phyloP scores from a whole-genome alignment of 2,797 vertebrate genomes.

The Gouania willdenowi region DNA sequence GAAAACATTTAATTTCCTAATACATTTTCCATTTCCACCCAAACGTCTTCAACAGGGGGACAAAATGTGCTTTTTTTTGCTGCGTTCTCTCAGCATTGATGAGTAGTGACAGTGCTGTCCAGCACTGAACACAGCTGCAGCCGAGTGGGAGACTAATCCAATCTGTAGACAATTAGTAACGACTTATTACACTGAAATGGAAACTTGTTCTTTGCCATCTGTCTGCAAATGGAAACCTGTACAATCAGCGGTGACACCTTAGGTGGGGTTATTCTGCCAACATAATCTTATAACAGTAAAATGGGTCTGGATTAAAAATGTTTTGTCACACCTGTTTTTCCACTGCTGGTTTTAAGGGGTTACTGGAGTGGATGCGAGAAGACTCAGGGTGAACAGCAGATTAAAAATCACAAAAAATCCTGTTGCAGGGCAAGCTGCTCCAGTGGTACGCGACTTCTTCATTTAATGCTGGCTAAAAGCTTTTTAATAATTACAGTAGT shows the following conservation, averaged over 20 bases:
- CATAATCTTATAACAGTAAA: too few species aligned
- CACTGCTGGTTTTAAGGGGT: too few species aligned
- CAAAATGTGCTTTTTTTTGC: conserved; percentile 23
- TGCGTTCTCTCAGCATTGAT: conserved; percentile 16
- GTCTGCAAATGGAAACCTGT: conserved; percentile 27
- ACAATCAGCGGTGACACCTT: conserved; percentile 19
- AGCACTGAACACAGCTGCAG: conserved; percentile 26
- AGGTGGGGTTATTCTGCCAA: too few species aligned
- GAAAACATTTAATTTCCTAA: conserved; percentile 12
- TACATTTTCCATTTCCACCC: too few species aligned
- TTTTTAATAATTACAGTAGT: conserved; percentile 78
- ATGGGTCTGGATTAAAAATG: too few species aligned
- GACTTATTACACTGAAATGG: conserved; percentile 66
- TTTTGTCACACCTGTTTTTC: too few species aligned
- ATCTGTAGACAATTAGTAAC: conserved; percentile 71
- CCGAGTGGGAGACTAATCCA: conserved; percentile 61
- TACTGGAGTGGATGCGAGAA: too few species aligned
- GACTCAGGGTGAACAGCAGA: too few species aligned
- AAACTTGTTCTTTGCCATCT: conserved; percentile 51
- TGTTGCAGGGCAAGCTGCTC: too few species aligned
- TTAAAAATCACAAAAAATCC: too few species aligned
- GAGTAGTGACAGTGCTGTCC: conserved; percentile 14
- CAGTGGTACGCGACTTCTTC: conserved; percentile 47
- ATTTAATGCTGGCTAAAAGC: conserved; percentile 51
- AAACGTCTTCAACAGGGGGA: conserved; percentile 18